phyloP scores from a whole-genome alignment of 2,888 invertebrate species.

The Brachypalpus laphriformis region DNA sequence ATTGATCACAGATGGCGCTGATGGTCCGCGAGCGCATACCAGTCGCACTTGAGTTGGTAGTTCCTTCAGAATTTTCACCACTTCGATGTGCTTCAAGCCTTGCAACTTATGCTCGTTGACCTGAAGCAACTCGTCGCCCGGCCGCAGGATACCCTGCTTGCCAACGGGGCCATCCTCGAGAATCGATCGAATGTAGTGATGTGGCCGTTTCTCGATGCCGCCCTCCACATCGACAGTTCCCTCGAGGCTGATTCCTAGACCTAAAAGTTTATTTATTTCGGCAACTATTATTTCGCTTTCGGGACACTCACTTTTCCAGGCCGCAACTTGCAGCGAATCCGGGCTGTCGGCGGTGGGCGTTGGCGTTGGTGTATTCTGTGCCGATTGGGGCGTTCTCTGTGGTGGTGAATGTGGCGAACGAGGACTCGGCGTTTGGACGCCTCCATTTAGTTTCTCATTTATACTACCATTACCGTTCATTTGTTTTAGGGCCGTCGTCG shows the following conservation, averaged over 20 bases:
- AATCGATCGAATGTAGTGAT: slow-evolving; percentile 98
- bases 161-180: slow-evolving; percentile 98
- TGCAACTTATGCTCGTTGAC: slow-evolving; percentile 96
- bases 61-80: slow-evolving; percentile 96
- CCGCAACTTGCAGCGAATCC: slow-evolving; percentile 90
- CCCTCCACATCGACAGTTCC: slow-evolving; percentile 99
- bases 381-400: slow-evolving; percentile 47
- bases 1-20: slow-evolving; percentile 87
- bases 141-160: slow-evolving; percentile 92
- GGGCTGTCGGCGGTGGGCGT: slow-evolving; percentile 84
- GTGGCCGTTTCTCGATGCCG: slow-evolving; percentile 98
- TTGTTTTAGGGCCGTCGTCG: slow-evolving; percentile 39
- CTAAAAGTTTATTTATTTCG: slow-evolving; percentile 95
- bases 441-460: slow-evolving; percentile 57
- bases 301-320: slow-evolving; percentile 91
- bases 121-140: slow-evolving; percentile 98
- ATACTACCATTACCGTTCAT: slow-evolving; percentile 53
- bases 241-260: slow-evolving; percentile 97
- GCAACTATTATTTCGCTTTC: slow-evolving; percentile 95
- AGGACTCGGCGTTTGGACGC: slow-evolving; percentile 51
- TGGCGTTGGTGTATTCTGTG: slow-evolving; percentile 79
- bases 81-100: slow-evolving; percentile 97
- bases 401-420: slow-evolving; percentile 51
- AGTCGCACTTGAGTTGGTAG: slow-evolving; percentile 94
- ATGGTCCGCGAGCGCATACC: slow-evolving; percentile 92